Base-by-base conservation (phyloP, 1,140 invertebrate species). In the Listronotus bonariensis region DNA sequence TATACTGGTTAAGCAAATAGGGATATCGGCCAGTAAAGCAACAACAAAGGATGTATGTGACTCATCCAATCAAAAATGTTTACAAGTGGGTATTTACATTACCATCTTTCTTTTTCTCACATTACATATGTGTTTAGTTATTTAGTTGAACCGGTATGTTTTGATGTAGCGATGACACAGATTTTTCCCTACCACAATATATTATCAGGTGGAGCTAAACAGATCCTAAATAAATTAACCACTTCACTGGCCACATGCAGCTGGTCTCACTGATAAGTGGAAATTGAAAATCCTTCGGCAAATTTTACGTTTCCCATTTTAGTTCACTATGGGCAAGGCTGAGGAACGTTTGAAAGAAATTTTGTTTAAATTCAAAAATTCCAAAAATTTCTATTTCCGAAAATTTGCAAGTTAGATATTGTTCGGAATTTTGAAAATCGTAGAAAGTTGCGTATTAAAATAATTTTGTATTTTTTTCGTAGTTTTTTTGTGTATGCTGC, bases 261-360 rank as follows among this genome's bases (percentile, higher is more conserved):
- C 60, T 68, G 67, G 57, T 46, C 40, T 14, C 46, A 3, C 31
- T 45, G 45, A 52, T 57, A 52, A 65, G 17, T 57, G 51, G 40
- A 48, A 65, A 34, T 65, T 46, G 40, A n/a, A 20, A 15, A n/a
- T n/a, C 15, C 7, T 0, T 1, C 10, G 9, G 20, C 0, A 32
- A 34, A 49, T 38, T 31, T 65, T 17, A 40, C 20, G 26, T 6
- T 40, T 40, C 32, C 9, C 10, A 10, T 45, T 3, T 38, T 32
- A 54, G 32, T 53, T 36, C 32, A 56, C 20, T 18, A 74, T 74
- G 72, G 54, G 70, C 62, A 71, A 67, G 48, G 68, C 69, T 14
- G 68, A 71, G 38, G 72, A 69, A 63, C 67, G 67, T 26, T 63
- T 74, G 10, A 56, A 63, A 17, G 41, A 40, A 9, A 72, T 74